Evolutionary conservation across 2,113 vertebrate genomes (phyloP).

Genomic region (Lampris megalopsis): DNA sequence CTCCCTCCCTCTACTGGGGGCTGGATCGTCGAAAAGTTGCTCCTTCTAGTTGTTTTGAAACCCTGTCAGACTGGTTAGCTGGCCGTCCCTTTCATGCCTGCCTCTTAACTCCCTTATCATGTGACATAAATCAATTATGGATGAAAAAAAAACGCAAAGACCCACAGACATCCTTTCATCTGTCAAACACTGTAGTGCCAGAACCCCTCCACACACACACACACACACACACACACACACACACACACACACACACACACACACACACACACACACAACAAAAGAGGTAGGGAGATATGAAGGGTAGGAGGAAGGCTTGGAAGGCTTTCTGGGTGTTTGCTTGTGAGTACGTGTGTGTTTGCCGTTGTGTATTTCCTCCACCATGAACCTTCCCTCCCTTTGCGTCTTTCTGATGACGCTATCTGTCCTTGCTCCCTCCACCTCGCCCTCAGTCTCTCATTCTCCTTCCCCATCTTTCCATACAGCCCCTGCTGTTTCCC

Average conservation of each 20-base stretch:
- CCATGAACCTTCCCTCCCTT: not conserved
- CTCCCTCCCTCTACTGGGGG: slow-evolving; percentile 23
- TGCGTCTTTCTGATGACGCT: slow-evolving; percentile 26
- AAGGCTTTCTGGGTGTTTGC: not conserved
- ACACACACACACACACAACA: slow-evolving; percentile 19
- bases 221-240: no score
- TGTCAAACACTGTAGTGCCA: slow-evolving; percentile 32
- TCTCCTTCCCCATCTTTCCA: slow-evolving; percentile 25
- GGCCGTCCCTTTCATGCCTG: slow-evolving; percentile 36
- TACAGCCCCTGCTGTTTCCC: slow-evolving; percentile 17
- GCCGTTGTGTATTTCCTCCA: not conserved
- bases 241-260: no score
- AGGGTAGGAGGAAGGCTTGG: slow-evolving; percentile 7
- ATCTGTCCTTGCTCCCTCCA: slow-evolving; percentile 30
- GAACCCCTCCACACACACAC: slow-evolving; percentile 5
- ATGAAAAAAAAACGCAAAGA: slow-evolving; percentile 41
- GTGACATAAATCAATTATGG: slow-evolving; percentile 77
- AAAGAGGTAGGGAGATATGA: slow-evolving; percentile 12
- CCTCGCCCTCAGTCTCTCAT: slow-evolving; percentile 43
- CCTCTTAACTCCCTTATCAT: slow-evolving; percentile 60
- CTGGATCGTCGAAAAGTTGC: slow-evolving; percentile 45
- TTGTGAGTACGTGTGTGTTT: slow-evolving; percentile 3
- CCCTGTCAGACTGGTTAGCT: slow-evolving; percentile 41
- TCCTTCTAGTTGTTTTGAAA: slow-evolving; percentile 56
- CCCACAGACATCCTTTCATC: slow-evolving; percentile 51